phyloP scores from a whole-genome alignment of 2,797 vertebrate species.

The Lagocephalus sceleratus region DNA sequence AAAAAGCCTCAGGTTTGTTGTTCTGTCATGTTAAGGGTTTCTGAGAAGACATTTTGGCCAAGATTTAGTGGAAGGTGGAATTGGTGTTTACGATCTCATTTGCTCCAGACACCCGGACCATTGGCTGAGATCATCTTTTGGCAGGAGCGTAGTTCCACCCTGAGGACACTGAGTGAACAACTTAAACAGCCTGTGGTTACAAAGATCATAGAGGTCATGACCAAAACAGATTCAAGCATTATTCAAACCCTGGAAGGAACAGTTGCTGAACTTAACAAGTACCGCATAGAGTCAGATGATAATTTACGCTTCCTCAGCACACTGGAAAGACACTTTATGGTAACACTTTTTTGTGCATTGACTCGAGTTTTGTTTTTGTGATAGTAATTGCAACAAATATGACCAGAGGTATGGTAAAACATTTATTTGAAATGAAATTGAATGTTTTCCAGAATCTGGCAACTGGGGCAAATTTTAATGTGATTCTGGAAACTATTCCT shows the following conservation, averaged over 20 bases:
- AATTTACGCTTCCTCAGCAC: slow-evolving; percentile 84
- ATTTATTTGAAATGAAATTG: background rate
- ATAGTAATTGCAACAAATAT: background rate
- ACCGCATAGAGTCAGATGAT: slow-evolving; percentile 80
- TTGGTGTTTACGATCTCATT: slow-evolving; percentile 2
- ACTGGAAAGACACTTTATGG: slow-evolving; percentile 87
- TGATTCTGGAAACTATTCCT: slow-evolving; percentile 82
- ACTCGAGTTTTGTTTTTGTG: background rate
- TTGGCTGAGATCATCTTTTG: slow-evolving; percentile 88
- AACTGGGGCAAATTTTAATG: slow-evolving; percentile 70
- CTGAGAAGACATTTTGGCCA: background rate
- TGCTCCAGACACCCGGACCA: slow-evolving; percentile 75
- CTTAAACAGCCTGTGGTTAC: slow-evolving; percentile 78
- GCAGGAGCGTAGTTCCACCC: slow-evolving; percentile 78
- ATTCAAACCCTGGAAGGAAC: slow-evolving; percentile 74
- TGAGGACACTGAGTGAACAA: slow-evolving; percentile 82
- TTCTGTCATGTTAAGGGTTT: background rate
- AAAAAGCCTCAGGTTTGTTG: slow-evolving; percentile 84
- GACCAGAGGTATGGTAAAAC: background rate
- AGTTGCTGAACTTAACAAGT: slow-evolving; percentile 77
- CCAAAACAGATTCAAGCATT: slow-evolving; percentile 64
- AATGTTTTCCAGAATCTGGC: slow-evolving; percentile 80
- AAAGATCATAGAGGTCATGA: slow-evolving; percentile 81
- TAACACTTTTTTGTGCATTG: slow-evolving; percentile 38
- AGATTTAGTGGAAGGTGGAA: background rate